Percentiles rank a stretch among this genome's conserved stretches.
These are phyloP conservation scores for Paedocypris micromegethes DNA, from an alignment of 2,797 vertebrate genomes.

Conservation along the genomic window DNA sequence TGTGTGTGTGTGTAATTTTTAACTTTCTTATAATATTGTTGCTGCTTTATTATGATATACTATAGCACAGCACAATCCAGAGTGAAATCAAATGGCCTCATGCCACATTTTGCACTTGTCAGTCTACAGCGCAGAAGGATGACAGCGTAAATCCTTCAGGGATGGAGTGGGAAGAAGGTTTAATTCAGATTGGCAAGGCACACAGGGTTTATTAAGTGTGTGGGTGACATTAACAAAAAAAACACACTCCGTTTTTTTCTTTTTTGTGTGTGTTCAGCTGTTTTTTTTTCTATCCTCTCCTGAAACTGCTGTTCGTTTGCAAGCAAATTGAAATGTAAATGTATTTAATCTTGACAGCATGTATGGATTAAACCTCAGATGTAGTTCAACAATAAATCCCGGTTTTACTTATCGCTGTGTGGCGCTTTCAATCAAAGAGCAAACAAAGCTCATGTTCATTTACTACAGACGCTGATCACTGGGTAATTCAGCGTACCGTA, in stretches of 20 bases:
- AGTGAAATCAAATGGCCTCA: background rate
- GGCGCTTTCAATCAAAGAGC: background rate
- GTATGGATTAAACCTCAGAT: conserved; percentile 6
- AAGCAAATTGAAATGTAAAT: background rate
- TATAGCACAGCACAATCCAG: background rate
- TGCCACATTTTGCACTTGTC: conserved; percentile 1
- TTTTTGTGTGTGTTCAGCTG: background rate
- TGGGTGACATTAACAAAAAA: conserved; percentile 28
- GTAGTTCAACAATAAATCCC: conserved; percentile 14
- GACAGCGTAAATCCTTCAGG: background rate
- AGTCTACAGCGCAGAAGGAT: background rate
- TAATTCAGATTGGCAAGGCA: conserved; percentile 28
- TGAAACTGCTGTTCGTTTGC: conserved; percentile 4
- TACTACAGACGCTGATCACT: conserved; percentile 17
- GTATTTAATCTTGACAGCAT: conserved; percentile 14
- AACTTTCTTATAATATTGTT: background rate
- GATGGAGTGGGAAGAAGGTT: conserved; percentile 3
- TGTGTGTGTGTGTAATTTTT: no score
- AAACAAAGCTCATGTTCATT: conserved; percentile 34
- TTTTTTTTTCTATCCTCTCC: background rate
- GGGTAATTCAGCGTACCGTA: conserved; percentile 16
- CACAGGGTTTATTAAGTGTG: conserved; percentile 25
- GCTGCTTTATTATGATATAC: no score
- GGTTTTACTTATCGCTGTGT: background rate
- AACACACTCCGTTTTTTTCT: conserved; percentile 28